These are phyloP conservation scores for Istiophorus platypterus DNA, from an alignment of 2,113 vertebrate genomes.

Conservation along the genomic window DNA sequence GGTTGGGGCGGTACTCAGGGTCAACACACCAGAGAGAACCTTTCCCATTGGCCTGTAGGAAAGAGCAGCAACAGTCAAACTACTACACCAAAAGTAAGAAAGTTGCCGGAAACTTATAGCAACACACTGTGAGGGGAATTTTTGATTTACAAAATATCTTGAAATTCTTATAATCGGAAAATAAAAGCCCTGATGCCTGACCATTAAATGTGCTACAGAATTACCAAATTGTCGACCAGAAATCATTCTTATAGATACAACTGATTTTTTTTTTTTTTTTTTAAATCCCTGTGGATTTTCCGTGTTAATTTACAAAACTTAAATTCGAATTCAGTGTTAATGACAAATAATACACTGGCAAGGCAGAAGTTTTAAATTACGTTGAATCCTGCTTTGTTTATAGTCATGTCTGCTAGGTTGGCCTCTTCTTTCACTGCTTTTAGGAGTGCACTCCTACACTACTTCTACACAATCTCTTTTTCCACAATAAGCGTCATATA, in stretches of 20 bases:
- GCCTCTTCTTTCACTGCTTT: not conserved
- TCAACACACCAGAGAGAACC: conserved; percentile 99
- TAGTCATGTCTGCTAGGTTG: not conserved
- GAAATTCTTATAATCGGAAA: not conserved
- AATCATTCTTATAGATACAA: not conserved
- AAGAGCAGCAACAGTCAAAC: conserved; percentile 34
- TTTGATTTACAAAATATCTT: not conserved
- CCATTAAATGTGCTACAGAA: not conserved
- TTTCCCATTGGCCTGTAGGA: conserved; percentile 96
- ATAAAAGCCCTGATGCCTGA: not conserved
- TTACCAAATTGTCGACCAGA: not conserved
- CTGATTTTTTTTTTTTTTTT: no score
- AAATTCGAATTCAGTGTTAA: not conserved
- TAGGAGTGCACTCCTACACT: not conserved
- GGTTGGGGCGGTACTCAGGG: conserved; percentile 96
- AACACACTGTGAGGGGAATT: not conserved
- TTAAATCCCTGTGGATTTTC: not conserved
- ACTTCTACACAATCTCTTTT: not conserved
- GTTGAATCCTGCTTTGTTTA: not conserved
- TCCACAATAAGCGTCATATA: conserved; percentile 14
- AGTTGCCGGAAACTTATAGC: not conserved
- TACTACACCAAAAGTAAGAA: not conserved
- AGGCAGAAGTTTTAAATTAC: not conserved
- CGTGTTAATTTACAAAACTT: not conserved
- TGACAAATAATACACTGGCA: not conserved